Evolutionary conservation across 1,140 invertebrate species (phyloP), one percentile per base, ranked within the genome.

Genomic region (Drosophila cardini): DNA sequence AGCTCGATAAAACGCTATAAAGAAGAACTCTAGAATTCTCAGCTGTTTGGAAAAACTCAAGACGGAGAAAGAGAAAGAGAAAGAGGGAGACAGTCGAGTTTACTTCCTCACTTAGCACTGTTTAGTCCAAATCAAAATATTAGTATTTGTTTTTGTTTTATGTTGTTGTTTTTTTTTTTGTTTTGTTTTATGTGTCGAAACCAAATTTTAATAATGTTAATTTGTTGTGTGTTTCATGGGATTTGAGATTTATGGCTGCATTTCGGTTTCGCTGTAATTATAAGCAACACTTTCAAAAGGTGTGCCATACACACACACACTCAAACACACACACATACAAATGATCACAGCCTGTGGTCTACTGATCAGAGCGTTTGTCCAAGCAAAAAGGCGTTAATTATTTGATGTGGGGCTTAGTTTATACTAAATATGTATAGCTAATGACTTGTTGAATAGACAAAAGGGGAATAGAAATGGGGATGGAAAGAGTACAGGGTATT

Each of bases 181-280:
- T 72, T 87, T 87, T 87, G 84, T 87, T 87, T 87, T 87, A 76
- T 74, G 69, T 89, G 79, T 80, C 80, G 67, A 87, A 84, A 89
- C 84, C 77, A 89, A 89, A 80, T 89, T 89, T 89, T 89, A 89
- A 89, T 89, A 84, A 89, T 89, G 84, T 90, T 89, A 89, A 89
- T 90, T 89, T 78, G 77, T 65, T 52, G 80, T 74, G 85, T 74
- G 73, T 84, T 87, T 89, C 84, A 89, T 89, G 84, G 85, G 84
- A 89, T 74, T 65, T 75, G 73, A 65, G 64, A 89, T 89, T 89
- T 89, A 89, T 69, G 77, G 60, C 26, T 52, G 16, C 60, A 43
- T 70, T 50, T 40, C 34, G 60, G 61, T 72, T 76, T 76, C 56
- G 78, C 63, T 38, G 76, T 78, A 82, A 87, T 83, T 80, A 87